Base-by-base conservation (phyloP, 2,888 invertebrate species). In the Caradrina clavipalpis region DNA sequence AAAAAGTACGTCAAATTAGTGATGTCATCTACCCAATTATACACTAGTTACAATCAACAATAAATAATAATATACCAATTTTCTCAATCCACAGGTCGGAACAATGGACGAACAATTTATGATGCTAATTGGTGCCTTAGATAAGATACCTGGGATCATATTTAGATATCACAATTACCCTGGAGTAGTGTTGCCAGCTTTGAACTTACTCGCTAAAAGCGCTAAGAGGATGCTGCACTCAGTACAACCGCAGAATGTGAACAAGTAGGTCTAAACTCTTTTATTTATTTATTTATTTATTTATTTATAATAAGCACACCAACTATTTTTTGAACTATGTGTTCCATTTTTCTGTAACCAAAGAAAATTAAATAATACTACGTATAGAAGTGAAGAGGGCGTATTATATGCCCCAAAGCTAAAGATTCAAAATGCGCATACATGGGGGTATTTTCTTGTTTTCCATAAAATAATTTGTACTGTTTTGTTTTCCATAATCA, bases 151-250 rank as follows among this genome's bases (percentile, higher is more conserved):
- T 1, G 96, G 96, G n/a, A 95, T 98, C 57, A 91, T 98, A 68
- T 97, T 96, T 73, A 90, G 97, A 45, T 98, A 98, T 89, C 97
- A 98, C 91, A 98, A 98, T 92, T 98, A 98, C 90, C 97, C 97
- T 66, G 97, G 97, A 68, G 97, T 98, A 70, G 98, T 98, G 59
- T 97, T 98, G 86, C 96, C 98, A 17, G 97, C 98, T 54, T 69
- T 89, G 62, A 89, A 90, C 31, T 92, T 98, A 50, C 97, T 98
- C 75, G 97, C 97, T 50, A 97, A 97, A 87, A 97, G 97, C 83
- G 97, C 98, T 1, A 97, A 97, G 83, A 96, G 97, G 74, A 97
- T 98, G 96, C 92, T 98, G 65, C 97, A 97, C 83, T 97, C 97
- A 55, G 93, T 96, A 15, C 95, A 95, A 39, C 94, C 97, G 85